Conservation (phyloP, 2,797 vertebrate species). For the Alectoris magna region DNA sequence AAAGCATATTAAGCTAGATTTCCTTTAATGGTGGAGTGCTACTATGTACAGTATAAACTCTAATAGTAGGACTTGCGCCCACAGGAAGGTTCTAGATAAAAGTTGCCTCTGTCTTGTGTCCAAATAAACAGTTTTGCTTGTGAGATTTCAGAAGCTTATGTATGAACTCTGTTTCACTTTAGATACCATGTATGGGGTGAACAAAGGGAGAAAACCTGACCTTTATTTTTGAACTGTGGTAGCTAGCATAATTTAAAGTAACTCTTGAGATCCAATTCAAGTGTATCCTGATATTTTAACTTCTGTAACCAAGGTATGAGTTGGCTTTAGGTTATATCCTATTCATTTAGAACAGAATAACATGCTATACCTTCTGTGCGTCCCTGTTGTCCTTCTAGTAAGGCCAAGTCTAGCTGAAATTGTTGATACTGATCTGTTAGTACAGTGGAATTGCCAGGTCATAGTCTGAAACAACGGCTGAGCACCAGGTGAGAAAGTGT, state of each 20-base stretch:
- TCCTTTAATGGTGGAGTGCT: not conserved
- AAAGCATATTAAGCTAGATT: not conserved
- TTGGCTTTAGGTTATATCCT: not conserved
- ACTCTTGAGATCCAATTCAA: not conserved
- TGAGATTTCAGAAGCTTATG: not conserved
- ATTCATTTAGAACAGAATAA: not conserved
- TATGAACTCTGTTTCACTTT: not conserved
- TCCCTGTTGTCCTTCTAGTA: not conserved
- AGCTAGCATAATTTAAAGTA: not conserved
- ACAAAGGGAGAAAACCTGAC: not conserved
- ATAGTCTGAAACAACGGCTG: no score
- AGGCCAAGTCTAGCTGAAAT: not conserved
- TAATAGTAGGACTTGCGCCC: not conserved
- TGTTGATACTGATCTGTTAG: not conserved
- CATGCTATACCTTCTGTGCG: not conserved
- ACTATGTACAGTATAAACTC: not conserved
- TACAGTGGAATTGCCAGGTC: no score
- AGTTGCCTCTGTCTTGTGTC: not conserved
- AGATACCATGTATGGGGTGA: not conserved
- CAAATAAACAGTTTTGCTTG: not conserved
- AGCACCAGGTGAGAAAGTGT: no score
- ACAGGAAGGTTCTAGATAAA: not conserved
- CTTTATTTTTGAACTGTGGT: not conserved
- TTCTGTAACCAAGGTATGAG: not conserved
- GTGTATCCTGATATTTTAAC: not conserved